A percentile compares a stretch with the other conserved stretches of the same genome.
phyloP scores from a whole-genome alignment of 35 echinoderm and acorn worm species.

The Strongylocentrotus purpuratus region DNA sequence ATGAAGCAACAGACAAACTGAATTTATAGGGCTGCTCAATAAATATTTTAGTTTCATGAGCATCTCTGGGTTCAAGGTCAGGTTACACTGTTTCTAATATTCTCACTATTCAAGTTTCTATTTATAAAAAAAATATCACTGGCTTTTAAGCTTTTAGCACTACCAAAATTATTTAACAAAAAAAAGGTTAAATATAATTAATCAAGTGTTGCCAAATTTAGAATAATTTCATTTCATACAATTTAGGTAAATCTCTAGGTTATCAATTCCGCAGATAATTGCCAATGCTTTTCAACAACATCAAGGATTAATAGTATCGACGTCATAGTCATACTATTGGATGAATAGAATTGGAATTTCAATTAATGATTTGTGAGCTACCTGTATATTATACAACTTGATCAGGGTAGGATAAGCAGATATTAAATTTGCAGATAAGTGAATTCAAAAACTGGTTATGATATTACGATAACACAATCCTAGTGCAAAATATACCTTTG shows the following conservation, averaged over 20 bases:
- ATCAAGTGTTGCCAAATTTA: background rate
- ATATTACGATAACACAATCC: no score
- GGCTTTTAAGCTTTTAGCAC: background rate
- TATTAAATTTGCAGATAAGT: no score
- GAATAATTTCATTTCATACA: no score
- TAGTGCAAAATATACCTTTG: no score
- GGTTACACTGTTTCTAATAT: background rate
- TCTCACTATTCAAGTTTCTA: background rate
- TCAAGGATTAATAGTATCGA: background rate
- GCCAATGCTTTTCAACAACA: background rate
- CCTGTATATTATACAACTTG: background rate
- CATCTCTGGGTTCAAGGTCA: background rate
- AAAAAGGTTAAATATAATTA: background rate
- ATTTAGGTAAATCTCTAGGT: background rate
- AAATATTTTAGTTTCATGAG: background rate
- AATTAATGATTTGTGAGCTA: background rate
- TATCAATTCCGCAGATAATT: background rate
- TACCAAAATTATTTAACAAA: background rate
- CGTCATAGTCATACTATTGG: background rate
- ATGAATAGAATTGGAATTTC: background rate
- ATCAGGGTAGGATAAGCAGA: background rate
- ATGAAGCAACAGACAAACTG: no score
- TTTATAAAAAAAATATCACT: background rate
- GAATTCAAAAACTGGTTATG: no score
- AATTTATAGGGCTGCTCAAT: no score